These are phyloP conservation scores for Nesogale talazaci DNA, from an alignment of 2,113 vertebrate genomes.

Conservation along the genomic window DNA sequence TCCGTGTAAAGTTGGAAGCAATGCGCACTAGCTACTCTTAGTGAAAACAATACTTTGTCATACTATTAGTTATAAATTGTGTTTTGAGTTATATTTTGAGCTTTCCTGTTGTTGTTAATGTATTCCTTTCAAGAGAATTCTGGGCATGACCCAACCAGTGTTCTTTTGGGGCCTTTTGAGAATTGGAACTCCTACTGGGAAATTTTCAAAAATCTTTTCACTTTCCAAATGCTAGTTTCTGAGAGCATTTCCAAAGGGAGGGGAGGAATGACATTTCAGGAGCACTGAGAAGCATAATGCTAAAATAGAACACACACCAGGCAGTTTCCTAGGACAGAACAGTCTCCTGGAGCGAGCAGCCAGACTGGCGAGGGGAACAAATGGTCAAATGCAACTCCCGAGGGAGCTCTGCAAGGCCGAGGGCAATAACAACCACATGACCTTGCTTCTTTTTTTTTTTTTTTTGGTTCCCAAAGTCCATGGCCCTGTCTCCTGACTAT, in stretches of 20 bases:
- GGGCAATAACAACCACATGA: conserved; percentile 4
- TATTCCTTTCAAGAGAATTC: background rate
- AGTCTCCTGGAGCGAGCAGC: conserved; percentile 57
- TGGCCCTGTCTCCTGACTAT: conserved; percentile 2
- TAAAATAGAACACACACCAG: conserved; percentile 64
- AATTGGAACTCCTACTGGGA: conserved; percentile 25
- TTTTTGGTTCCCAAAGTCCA: background rate
- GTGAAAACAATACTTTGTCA: background rate
- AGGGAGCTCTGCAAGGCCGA: conserved; percentile 32
- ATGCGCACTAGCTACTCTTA: background rate
- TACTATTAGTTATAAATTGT: background rate
- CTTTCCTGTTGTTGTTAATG: background rate
- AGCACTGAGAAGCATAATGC: conserved; percentile 66
- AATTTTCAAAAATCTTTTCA: conserved; percentile 61
- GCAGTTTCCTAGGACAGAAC: conserved; percentile 65
- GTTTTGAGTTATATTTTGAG: conserved; percentile 5
- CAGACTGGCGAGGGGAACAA: conserved; percentile 51
- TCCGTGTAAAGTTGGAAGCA: background rate
- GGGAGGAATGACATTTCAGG: conserved; percentile 69
- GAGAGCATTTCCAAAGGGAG: conserved; percentile 58
- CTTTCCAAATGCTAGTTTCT: conserved; percentile 56
- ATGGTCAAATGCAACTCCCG: conserved; percentile 53
- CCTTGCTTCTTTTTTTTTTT: background rate
- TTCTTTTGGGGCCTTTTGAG: conserved; percentile 54
- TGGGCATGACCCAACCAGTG: background rate